Evolutionary conservation across 2,113 vertebrate species (phyloP).

Genomic region (Rattus rattus): DNA sequence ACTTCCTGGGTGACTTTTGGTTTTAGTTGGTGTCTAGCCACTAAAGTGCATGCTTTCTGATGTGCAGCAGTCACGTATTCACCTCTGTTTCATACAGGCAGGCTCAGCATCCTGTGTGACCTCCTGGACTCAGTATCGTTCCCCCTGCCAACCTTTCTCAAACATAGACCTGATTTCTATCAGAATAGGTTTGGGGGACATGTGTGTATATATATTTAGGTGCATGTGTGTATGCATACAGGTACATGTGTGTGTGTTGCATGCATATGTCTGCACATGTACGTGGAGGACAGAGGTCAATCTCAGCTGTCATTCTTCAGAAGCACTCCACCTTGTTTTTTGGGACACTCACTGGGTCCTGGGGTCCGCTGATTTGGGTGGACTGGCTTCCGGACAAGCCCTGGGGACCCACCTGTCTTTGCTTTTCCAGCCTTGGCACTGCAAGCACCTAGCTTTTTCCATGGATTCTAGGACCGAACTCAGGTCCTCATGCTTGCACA

Average conservation of each 20-base stretch:
- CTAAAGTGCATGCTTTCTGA: background rate
- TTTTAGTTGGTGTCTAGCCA: background rate
- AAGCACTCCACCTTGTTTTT: background rate
- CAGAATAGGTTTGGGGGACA: background rate
- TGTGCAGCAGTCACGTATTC: no score
- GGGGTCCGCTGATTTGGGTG: background rate
- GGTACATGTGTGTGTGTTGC: background rate
- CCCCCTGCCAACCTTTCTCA: background rate
- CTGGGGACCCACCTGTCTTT: background rate
- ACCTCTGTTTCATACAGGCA: rapidly evolving
- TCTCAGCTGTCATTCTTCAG: background rate
- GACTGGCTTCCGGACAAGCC: background rate
- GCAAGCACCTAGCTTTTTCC: background rate
- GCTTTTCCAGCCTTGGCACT: background rate
- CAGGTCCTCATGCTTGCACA: background rate
- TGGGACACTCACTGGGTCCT: background rate
- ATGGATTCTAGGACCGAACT: background rate
- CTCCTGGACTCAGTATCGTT: background rate
- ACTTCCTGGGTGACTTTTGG: background rate
- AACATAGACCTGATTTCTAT: slow-evolving; percentile 14
- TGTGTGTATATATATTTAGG: background rate
- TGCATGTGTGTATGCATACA: background rate
- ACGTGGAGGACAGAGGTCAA: background rate
- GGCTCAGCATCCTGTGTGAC: background rate
- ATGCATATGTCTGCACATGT: background rate